Conservation (phyloP, 2,797 vertebrate species). For the Malacoraja senta region DNA sequence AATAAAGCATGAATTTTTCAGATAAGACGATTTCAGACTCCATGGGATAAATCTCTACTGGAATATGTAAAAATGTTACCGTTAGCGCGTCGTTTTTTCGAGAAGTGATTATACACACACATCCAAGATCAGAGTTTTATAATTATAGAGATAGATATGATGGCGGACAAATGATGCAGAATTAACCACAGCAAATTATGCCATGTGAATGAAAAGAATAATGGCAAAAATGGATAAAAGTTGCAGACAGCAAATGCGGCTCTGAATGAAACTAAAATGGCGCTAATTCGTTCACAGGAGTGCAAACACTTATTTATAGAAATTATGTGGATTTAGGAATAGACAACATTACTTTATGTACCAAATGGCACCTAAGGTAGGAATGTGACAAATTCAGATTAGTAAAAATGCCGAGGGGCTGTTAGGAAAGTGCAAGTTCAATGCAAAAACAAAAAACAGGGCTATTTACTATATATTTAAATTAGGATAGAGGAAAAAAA, state of each 20-base stretch:
- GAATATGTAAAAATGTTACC: too few species aligned
- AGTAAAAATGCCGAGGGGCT: not conserved
- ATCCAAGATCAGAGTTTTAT: too few species aligned
- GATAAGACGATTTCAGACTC: too few species aligned
- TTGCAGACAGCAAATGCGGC: not conserved
- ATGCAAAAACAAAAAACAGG: not conserved
- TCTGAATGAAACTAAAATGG: not conserved
- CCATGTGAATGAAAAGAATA: not conserved
- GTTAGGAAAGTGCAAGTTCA: too few species aligned
- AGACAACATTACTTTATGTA: not conserved
- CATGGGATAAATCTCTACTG: too few species aligned
- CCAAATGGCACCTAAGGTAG: not conserved
- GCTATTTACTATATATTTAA: not conserved
- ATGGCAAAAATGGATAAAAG: too few species aligned
- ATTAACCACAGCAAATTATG: not conserved
- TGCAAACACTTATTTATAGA: not conserved
- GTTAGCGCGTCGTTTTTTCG: too few species aligned
- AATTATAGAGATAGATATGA: too few species aligned
- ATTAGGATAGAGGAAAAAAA: not conserved
- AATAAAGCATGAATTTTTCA: too few species aligned
- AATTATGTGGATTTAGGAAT: not conserved
- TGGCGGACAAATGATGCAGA: not conserved
- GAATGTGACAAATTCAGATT: not conserved
- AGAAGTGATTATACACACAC: too few species aligned
- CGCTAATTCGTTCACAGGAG: not conserved